phyloP scores from a whole-genome alignment of 2,797 vertebrate species.

The Loriculus beryllinus region DNA sequence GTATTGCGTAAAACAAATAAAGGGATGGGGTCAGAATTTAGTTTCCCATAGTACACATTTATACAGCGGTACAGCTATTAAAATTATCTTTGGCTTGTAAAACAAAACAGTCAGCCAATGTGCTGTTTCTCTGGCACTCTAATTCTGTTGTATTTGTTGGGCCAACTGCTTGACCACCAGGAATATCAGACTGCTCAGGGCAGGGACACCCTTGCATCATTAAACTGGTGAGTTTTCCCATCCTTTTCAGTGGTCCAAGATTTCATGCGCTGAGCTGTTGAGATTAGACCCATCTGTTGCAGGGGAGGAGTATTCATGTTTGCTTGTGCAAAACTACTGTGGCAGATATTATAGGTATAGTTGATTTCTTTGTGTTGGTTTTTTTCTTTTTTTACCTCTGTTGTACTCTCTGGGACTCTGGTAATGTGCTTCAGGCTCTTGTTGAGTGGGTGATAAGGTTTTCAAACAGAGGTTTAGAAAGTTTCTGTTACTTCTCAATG shows the following conservation, averaged over 20 bases:
- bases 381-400: neutral
- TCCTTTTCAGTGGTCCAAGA: neutral
- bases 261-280: neutral
- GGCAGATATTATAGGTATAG: neutral
- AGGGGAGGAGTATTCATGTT: neutral
- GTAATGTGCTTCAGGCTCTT: neutral
- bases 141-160: neutral
- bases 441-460: neutral
- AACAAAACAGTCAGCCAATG: neutral
- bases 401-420: neutral
- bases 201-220: neutral
- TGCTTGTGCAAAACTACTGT: neutral
- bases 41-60: neutral
- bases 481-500: neutral
- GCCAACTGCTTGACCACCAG: neutral
- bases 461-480: neutral
- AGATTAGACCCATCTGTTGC: neutral
- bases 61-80: neutral
- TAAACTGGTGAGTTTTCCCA: neutral
- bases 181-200: neutral
- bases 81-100: neutral
- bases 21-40: neutral
- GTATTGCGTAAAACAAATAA: neutral
- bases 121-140: neutral
- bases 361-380: no score